These are phyloP conservation scores for Pterocles gutturalis DNA, from an alignment of 2,113 vertebrate genomes.

Conservation along the genomic window DNA sequence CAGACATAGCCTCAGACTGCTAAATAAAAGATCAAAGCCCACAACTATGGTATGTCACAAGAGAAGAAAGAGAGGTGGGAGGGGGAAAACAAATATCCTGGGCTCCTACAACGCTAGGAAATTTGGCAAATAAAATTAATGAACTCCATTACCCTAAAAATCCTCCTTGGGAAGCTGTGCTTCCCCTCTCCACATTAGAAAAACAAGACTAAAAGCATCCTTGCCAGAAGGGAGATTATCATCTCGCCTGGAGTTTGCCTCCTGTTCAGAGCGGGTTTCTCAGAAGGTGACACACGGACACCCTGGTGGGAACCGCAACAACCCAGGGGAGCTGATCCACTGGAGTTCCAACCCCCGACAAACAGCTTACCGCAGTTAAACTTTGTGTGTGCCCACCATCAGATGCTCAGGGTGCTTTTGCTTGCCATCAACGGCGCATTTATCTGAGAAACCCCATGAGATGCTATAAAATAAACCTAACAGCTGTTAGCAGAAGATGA, in stretches of 20 bases:
- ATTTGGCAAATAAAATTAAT: neutral
- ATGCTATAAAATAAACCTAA: constrained; percentile 44
- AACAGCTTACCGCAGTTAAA: constrained; percentile 4
- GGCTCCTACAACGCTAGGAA: neutral
- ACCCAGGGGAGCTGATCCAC: neutral
- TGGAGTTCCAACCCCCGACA: neutral
- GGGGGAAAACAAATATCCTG: neutral
- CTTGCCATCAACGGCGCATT: constrained; percentile 32
- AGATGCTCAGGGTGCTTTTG: constrained; percentile 21
- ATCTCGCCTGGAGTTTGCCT: neutral
- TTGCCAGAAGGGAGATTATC: neutral
- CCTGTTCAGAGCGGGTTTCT: neutral
- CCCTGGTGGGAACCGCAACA: neutral
- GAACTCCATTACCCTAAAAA: neutral
- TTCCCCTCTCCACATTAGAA: neutral
- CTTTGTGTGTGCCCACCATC: neutral
- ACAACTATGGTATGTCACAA: neutral
- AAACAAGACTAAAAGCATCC: neutral
- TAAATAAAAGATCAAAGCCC: neutral
- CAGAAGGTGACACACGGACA: neutral
- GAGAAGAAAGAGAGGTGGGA: neutral
- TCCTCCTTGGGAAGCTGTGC: neutral
- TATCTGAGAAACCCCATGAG: constrained; percentile 53
- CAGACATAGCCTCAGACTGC: accelerated
- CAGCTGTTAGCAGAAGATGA: constrained; percentile 60